phyloP scores from a whole-genome alignment of 2,797 vertebrate genomes.

The Gambelia wislizenii region DNA sequence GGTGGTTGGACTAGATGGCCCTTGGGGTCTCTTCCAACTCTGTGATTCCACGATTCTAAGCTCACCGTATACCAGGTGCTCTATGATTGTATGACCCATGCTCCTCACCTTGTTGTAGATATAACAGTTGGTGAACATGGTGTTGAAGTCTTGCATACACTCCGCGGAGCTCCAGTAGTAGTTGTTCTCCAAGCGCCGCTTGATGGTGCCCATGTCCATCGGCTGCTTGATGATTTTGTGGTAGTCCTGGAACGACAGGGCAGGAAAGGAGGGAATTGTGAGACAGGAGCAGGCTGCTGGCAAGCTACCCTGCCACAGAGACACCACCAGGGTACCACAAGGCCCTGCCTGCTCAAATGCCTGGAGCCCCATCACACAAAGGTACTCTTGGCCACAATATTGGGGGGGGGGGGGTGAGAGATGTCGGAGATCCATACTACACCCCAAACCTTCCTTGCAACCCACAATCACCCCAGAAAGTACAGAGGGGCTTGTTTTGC shows the following conservation, averaged over 20 bases:
- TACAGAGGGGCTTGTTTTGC: no score
- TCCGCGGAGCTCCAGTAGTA: slow-evolving; percentile 91
- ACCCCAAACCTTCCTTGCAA: not conserved
- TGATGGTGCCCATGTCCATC: slow-evolving; percentile 97
- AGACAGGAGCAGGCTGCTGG: accelerated
- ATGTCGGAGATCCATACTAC: no score
- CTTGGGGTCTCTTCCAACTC: no score
- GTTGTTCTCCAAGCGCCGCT: slow-evolving; percentile 90
- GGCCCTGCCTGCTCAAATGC: no score
- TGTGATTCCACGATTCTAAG: no score
- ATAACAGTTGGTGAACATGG: slow-evolving; percentile 98
- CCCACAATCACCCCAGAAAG: no score
- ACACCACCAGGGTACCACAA: no score
- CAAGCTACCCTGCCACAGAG: accelerated
- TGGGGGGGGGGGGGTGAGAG: accelerated
- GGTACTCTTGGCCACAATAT: not conserved
- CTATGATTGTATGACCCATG: no score
- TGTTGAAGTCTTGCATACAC: slow-evolving; percentile 98
- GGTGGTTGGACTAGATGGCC: no score
- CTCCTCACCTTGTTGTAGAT: slow-evolving; percentile 93
- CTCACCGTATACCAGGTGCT: no score
- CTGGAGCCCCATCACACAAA: not conserved
- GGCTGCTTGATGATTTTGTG: slow-evolving; percentile 96
- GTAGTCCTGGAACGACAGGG: slow-evolving; percentile 83
- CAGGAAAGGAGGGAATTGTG: not conserved